Conservation (phyloP, 2,797 vertebrate genomes). For the Xenentodon cancila region DNA sequence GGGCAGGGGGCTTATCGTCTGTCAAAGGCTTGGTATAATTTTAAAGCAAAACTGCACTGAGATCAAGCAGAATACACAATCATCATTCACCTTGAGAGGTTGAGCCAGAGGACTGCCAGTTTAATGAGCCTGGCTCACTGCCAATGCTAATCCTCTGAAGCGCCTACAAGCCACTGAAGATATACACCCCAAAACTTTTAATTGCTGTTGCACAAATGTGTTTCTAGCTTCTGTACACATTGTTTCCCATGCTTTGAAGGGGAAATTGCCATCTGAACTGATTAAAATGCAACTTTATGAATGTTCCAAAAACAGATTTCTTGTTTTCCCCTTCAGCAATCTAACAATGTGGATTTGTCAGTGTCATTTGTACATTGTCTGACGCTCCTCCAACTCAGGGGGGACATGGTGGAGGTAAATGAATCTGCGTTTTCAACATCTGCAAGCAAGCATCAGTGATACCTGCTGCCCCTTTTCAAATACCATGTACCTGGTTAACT, state of each 20-base stretch:
- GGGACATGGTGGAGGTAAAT: too few relatives aligned
- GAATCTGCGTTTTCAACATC: too few relatives aligned
- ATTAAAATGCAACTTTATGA: neutral
- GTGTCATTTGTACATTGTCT: too few relatives aligned
- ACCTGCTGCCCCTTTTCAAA: too few relatives aligned
- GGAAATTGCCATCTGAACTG: neutral
- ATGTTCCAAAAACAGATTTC: neutral
- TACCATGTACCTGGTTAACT: too few relatives aligned
- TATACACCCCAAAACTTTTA: neutral
- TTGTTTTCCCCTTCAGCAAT: neutral
- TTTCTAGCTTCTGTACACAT: neutral
- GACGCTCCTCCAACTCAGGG: too few relatives aligned
- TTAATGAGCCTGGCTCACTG: slow-evolving; percentile 17
- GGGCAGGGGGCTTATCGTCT: too few relatives aligned
- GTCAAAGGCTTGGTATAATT: too few relatives aligned
- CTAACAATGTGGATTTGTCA: too few relatives aligned
- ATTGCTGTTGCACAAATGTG: neutral
- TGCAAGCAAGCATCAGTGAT: too few relatives aligned
- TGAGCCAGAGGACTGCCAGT: slow-evolving; percentile 25
- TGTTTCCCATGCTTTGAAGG: neutral
- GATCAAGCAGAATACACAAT: slow-evolving; percentile 34
- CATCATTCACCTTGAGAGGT: slow-evolving; percentile 46
- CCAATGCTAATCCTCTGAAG: slow-evolving; percentile 13
- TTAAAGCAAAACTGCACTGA: slow-evolving; percentile 1
- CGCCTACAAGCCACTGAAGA: neutral